Conservation (phyloP, 2,797 vertebrate genomes). For the Crenuchus spilurus region DNA sequence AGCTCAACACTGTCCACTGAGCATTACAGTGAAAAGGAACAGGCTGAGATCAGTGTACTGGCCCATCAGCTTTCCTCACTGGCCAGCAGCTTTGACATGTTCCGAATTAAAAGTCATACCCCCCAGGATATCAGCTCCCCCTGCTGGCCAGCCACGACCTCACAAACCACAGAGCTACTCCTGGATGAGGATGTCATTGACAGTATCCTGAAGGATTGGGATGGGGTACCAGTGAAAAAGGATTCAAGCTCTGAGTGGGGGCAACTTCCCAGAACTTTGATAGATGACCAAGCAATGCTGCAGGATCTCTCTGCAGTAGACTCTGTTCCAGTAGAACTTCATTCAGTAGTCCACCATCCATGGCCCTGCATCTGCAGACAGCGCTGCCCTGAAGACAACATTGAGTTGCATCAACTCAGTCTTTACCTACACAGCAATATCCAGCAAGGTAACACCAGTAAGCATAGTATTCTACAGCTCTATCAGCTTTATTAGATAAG, state of each 20-base stretch:
- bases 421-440: conserved; percentile 61
- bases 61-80: conserved; percentile 84
- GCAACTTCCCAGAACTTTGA: neutral
- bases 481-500: no score
- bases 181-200: conserved; percentile 68
- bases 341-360: conserved; percentile 29
- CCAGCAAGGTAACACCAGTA: conserved; percentile 67
- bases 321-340: conserved; percentile 46
- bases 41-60: conserved; percentile 75
- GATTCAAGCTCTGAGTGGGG: neutral
- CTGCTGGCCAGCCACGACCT: conserved; percentile 3
- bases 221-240: conserved; percentile 46
- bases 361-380: conserved; percentile 60
- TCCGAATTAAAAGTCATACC: conserved; percentile 45
- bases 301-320: conserved; percentile 36
- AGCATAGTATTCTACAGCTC: neutral
- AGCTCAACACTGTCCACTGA: conserved; percentile 2
- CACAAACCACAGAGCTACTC: conserved; percentile 47
- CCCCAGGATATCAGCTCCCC: neutral
- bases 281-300: conserved; percentile 19
- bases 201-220: conserved; percentile 71
- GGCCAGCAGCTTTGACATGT: conserved; percentile 77
- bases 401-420: conserved; percentile 79
- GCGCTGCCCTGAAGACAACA: conserved; percentile 57
- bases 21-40: conserved; percentile 70